A percentile compares a stretch with the other conserved stretches of the same genome.
Conservation (phyloP, 2,888 invertebrate species). For the Dicyrtomina minuta region DNA sequence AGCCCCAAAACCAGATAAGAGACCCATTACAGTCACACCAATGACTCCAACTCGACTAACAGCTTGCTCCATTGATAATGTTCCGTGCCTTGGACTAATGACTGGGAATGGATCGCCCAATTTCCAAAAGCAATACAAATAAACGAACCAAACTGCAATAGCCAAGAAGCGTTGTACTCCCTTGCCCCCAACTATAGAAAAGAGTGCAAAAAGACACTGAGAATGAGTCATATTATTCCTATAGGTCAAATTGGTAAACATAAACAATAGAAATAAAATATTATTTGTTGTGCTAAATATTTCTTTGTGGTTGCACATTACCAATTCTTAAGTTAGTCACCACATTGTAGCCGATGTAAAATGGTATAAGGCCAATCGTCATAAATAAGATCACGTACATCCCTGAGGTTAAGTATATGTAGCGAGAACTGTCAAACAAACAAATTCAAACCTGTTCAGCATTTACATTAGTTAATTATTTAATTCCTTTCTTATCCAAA, state of each 20-base stretch:
- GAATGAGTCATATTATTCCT: background rate
- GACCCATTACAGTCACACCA: conserved; percentile 98
- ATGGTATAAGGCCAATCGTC: conserved; percentile 93
- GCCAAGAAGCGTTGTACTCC: conserved; percentile 62
- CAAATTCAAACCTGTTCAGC: conserved; percentile 29
- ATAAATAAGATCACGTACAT: conserved; percentile 87
- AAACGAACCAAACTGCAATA: conserved; percentile 80
- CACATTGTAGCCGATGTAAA: conserved; percentile 93
- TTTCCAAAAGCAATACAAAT: conserved; percentile 97
- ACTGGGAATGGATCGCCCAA: conserved; percentile 98
- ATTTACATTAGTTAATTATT: conserved; percentile 9
- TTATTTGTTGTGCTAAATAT: no score
- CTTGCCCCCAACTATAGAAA: conserved; percentile 32
- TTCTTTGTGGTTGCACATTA: no score
- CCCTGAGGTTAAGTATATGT: conserved; percentile 92
- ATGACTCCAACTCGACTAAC: conserved; percentile 97
- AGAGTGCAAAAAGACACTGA: background rate
- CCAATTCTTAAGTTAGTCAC: conserved; percentile 84
- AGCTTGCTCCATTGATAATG: conserved; percentile 84
- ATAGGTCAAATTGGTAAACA: background rate
- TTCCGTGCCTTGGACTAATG: conserved; percentile 90
- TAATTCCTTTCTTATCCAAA: no score
- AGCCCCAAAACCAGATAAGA: conserved; percentile 98
- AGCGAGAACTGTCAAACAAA: conserved; percentile 72
- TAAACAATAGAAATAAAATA: background rate